phyloP scores from a whole-genome alignment of 2,888 invertebrate species.

The Melanotus villosus region DNA sequence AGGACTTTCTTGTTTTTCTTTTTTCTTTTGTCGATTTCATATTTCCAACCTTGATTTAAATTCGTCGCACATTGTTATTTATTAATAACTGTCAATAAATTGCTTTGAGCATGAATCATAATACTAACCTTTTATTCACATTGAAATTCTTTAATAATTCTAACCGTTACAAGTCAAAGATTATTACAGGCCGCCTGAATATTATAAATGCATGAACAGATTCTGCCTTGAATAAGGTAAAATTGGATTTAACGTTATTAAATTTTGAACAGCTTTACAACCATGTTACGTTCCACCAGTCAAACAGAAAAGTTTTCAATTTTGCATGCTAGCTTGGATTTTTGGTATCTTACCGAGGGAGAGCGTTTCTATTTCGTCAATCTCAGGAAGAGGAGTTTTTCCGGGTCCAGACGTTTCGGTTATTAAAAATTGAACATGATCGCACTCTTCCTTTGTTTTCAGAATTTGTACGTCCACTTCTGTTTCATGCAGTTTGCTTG shows the following conservation, averaged over 20 bases:
- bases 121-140: no score
- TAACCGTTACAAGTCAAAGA: neutral
- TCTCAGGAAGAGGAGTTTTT: slow-evolving; percentile 77
- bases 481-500: slow-evolving; percentile 91
- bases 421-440: slow-evolving; percentile 94
- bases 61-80: no score
- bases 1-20: no score
- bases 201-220: neutral
- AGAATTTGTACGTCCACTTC: slow-evolving; percentile 94
- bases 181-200: neutral
- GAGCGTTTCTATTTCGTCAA: slow-evolving; percentile 80
- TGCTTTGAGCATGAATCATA: no score
- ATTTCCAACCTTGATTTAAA: no score
- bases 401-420: slow-evolving; percentile 84
- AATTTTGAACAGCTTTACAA: no score
- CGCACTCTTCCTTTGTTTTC: slow-evolving; percentile 89
- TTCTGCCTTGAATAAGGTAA: slow-evolving; percentile 1
- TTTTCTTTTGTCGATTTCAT: no score
- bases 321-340: no score
- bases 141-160: neutral
- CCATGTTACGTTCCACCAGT: no score
- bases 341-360: slow-evolving; percentile 73
- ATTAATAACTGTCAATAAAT: no score
- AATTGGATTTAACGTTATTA: neutral
- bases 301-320: no score